A percentile compares a stretch with the other conserved stretches of the same genome.
Conservation (phyloP, 2,797 vertebrate genomes). For the Coccyzus lansbergi region DNA sequence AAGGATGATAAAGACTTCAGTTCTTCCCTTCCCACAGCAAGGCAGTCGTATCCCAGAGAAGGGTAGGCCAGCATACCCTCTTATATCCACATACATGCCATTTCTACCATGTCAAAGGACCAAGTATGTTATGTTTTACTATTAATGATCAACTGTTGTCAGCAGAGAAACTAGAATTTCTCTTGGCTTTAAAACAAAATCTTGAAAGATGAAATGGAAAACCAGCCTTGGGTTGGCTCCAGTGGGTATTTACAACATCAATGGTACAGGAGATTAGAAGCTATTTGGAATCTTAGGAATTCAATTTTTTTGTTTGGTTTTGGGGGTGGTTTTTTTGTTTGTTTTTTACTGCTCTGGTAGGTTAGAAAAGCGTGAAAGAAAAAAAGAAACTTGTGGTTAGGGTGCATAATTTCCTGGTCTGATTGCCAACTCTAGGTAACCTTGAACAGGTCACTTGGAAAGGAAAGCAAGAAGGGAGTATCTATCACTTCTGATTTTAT, state of each 20-base stretch:
- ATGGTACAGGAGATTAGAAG: slow-evolving; percentile 21
- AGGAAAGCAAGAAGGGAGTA: background rate
- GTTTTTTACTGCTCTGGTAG: background rate
- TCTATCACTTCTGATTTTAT: background rate
- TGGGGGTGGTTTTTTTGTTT: background rate
- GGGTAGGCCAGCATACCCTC: background rate
- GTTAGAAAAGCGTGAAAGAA: background rate
- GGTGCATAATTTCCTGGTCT: slow-evolving; percentile 15
- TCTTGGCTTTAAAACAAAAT: background rate
- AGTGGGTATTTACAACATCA: background rate
- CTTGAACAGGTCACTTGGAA: background rate
- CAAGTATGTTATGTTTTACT: background rate
- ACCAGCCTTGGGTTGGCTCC: background rate
- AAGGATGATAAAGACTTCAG: background rate
- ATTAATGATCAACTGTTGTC: slow-evolving; percentile 49
- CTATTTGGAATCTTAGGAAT: background rate
- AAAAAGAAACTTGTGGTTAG: background rate
- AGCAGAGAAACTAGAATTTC: slow-evolving; percentile 9
- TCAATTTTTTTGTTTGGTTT: too few species aligned
- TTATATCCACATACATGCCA: background rate
- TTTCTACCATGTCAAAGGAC: background rate
- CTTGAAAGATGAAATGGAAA: slow-evolving; percentile 22
- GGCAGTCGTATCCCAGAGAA: background rate
- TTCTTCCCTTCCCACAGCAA: background rate
- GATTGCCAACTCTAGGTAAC: background rate